Base-by-base conservation (phyloP, 2,113 vertebrate species). In the Sardina pilchardus region DNA sequence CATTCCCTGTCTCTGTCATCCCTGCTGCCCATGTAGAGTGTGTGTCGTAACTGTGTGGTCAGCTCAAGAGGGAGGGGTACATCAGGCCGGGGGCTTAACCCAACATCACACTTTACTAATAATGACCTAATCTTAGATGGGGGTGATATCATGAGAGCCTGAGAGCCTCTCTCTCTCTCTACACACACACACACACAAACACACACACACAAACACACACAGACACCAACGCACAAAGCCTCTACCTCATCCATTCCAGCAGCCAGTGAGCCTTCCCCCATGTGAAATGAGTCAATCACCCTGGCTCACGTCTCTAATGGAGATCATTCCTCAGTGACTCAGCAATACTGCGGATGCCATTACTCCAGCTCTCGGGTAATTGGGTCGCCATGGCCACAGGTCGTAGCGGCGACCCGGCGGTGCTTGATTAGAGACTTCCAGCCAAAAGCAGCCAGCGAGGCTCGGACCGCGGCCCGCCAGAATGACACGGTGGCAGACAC, bases 121-220 rank as follows among this genome's bases (percentile, higher is more conserved):
- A 88, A 94, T 93, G 91, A 91, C 67, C 88, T 91, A 87, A 93
- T 63, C 86, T 75, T 53, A 90, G 86, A 90, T 36, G 36, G 80
- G 84, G 84, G 83, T 90, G 90, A 94, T 93, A 90, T 93, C 87
- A 92, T 90, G 82, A 87, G 87, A 88, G 86, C 81, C 83, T 86
- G 9, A 24, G 53, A 59, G 53, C 21, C 82, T 87, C 59, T 82
- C 82, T 88, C 80, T 36, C 26, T 84, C 82, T 83, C 80, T 71
- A 45, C 1, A 47, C 45, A 47, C 45, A 47, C 45, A 47, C 8
- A 47, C 7, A 47, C 45, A 47, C 53, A 59, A 21, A 59, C 53
- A n/a, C 53, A n/a, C 53, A 59, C 53, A 56, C 53, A 75, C 30
- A 36, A 30, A 75, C 71, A 78, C 71, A 39, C 71, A 78, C 71